Evolutionary conservation across 2,888 invertebrate genomes (phyloP).

Genomic region (Pyrochroa serraticornis): DNA sequence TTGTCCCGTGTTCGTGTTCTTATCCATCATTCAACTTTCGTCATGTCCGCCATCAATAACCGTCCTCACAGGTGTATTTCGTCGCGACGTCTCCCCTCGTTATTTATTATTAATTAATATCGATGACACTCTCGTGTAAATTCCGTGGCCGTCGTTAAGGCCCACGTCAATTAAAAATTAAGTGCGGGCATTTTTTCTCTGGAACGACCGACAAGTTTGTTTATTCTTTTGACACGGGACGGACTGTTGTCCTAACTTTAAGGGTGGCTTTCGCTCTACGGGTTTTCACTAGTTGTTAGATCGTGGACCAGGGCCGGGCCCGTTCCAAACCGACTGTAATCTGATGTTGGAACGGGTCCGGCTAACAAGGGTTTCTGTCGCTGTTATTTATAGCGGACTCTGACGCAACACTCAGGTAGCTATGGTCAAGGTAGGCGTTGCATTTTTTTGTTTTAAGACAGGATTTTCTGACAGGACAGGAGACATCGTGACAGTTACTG

Average conservation of each 20-base stretch:
- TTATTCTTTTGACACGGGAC: slow-evolving; percentile 55
- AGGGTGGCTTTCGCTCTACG: slow-evolving; percentile 46
- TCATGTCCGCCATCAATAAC: slow-evolving; percentile 39
- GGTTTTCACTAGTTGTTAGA: slow-evolving; percentile 8
- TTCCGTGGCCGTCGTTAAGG: slow-evolving; percentile 49
- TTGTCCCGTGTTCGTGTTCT: not conserved
- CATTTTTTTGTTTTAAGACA: slow-evolving; percentile 50
- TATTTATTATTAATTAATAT: slow-evolving; percentile 55
- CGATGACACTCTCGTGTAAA: slow-evolving; percentile 53
- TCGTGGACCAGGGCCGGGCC: slow-evolving; percentile 2
- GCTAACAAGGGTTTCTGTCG: slow-evolving; percentile 59
- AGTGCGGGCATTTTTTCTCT: slow-evolving; percentile 46
- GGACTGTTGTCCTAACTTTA: slow-evolving; percentile 47
- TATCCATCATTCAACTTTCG: slow-evolving; percentile 35
- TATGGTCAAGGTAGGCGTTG: slow-evolving; percentile 57
- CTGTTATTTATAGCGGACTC: slow-evolving; percentile 56
- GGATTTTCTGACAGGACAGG: slow-evolving; percentile 51
- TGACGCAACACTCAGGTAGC: slow-evolving; percentile 59
- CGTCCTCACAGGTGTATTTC: slow-evolving; percentile 34
- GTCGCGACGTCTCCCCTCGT: slow-evolving; percentile 34
- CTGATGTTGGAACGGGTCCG: slow-evolving; percentile 52
- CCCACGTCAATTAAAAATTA: slow-evolving; percentile 55
- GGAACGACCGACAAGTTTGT: slow-evolving; percentile 53
- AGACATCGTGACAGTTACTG: slow-evolving; percentile 54
- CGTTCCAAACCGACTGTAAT: slow-evolving; percentile 47